These are phyloP conservation scores for Peromyscus melanophrys DNA, from an alignment of 2,797 vertebrate species.

Conservation along the genomic window DNA sequence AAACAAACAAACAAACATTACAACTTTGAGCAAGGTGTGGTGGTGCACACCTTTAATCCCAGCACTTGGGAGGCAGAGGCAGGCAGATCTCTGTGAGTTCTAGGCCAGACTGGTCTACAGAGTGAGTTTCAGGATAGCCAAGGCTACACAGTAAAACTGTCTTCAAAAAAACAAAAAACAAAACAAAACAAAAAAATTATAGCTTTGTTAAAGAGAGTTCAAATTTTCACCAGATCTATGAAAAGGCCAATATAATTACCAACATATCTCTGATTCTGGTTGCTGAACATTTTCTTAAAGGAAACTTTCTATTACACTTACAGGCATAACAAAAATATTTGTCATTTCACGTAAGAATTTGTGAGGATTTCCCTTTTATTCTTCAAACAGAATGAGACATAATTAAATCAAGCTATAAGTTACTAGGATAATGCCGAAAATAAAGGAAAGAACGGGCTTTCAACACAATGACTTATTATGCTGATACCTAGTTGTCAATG, in stretches of 20 bases:
- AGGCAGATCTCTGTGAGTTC: too few relatives aligned
- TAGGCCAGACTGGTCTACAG: too few relatives aligned
- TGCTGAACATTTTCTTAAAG: constrained; percentile 1
- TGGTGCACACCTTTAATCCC: too few relatives aligned
- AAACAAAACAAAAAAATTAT: not conserved
- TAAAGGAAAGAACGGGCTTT: constrained; percentile 14
- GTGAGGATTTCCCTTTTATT: constrained; percentile 44
- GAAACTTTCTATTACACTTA: constrained; percentile 20
- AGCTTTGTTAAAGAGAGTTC: not conserved
- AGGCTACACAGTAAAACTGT: not conserved
- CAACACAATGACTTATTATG: not conserved
- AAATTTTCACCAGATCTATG: constrained; percentile 42
- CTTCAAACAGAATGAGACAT: constrained; percentile 51
- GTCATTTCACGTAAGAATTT: constrained; percentile 3
- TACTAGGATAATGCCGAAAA: constrained; percentile 40
- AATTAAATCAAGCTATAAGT: constrained; percentile 41
- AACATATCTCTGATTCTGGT: not conserved
- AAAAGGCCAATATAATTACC: constrained; percentile 46
- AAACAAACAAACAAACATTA: not conserved
- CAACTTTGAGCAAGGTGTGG: not conserved
- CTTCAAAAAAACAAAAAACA: not conserved
- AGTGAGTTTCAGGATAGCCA: too few relatives aligned
- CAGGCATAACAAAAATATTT: not conserved
- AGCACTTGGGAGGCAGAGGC: not conserved
- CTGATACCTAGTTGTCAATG: not conserved